These are phyloP conservation scores for Aratinga solstitialis DNA, from an alignment of 2,797 vertebrate species.

Conservation along the genomic window DNA sequence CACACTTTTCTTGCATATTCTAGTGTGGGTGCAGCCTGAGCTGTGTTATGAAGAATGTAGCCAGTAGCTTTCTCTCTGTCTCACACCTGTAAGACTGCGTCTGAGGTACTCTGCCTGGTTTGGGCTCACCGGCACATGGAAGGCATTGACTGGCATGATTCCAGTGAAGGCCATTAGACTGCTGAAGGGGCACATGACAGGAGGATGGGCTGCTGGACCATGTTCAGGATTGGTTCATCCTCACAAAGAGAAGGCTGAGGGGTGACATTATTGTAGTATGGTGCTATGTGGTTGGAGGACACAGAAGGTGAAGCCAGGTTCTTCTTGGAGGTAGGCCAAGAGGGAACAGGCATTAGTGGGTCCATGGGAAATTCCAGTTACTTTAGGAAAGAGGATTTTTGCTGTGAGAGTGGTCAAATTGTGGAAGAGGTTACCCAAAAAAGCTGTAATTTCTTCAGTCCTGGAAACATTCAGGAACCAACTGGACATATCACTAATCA, in stretches of 20 bases:
- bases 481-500: neutral
- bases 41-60: rapidly evolving
- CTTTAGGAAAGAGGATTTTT: neutral
- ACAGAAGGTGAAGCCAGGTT: neutral
- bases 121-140: neutral
- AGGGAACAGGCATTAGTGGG: neutral
- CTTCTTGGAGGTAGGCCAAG: neutral
- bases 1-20: rapidly evolving
- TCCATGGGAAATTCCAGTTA: neutral
- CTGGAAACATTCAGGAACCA: neutral
- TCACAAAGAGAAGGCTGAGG: neutral
- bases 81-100: rapidly evolving
- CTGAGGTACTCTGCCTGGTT: neutral
- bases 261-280: rapidly evolving
- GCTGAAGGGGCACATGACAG: neutral
- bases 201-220: neutral
- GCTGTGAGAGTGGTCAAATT: neutral
- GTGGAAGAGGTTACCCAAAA: neutral
- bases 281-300: neutral
- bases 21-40: neutral
- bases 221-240: rapidly evolving
- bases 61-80: neutral
- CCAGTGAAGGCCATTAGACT: neutral
- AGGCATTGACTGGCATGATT: neutral
- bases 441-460: neutral